Evolutionary conservation across 2,113 vertebrate species (phyloP), one percentile per base, ranked within the genome.

Genomic region (Dromas ardeola): DNA sequence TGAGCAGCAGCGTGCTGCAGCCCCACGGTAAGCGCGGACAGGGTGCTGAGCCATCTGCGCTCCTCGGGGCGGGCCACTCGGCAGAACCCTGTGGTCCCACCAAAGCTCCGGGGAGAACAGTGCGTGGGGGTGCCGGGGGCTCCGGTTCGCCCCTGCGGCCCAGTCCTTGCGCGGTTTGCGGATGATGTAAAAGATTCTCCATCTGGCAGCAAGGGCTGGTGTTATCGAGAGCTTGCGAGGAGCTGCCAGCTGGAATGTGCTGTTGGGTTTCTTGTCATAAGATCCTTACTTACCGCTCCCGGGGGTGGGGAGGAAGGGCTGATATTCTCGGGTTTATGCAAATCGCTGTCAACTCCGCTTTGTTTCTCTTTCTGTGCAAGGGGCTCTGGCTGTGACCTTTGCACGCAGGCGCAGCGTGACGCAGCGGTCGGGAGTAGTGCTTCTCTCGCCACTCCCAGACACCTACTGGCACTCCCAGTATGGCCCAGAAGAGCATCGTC

Each of bases 1-100:
- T 98, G 93, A 98, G 97, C 97, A 98, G 98, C 97, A 98, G 98
- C 89, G 97, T 99, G 97, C 98, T 99, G 93, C 99, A 99, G 96
- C 95, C 98, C 89, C 99, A 99, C 9, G 98, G 99, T 99, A 96
- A 98, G 98, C 96, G 13, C 23, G 3, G 36, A 3, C 23, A 0
- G 25, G 25, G 11, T 2, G 5, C 38, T 1, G 23, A 56, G 85
- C 73, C 65, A 5, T 15, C 73, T 45, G 78, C 3, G 1, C 50
- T 34, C 20, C 52, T 20, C 11, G 2, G 70, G n/a, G 19, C 29
- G 4, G 43, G 36, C n/a, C 11, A 0, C 43, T 32, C 9, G 42
- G 56, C 82, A 67, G 50, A n/a, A 13, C 88, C 12, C 0, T 19
- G 6, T 1, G 66, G 30, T 30, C 63, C 71, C 18, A 1, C 5